Base-by-base conservation (phyloP, 2,797 vertebrate species). In the Microctenopoma steveboyesi region DNA sequence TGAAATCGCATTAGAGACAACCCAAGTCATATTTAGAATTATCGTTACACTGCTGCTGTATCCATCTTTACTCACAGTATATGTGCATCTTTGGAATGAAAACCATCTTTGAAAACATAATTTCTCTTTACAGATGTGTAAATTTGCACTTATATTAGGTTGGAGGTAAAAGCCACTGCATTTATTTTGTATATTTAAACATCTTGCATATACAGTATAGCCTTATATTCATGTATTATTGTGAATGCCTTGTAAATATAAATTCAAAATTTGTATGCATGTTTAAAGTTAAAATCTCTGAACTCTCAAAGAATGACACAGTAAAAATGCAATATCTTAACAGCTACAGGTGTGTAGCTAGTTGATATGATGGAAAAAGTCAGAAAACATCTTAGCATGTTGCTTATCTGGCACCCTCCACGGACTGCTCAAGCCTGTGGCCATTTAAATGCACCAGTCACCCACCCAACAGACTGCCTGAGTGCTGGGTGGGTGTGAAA, bases 391-490 rank as follows among this genome's bases (percentile, higher is more conserved):
- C 60, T 74, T 64, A 82, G 52, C 50, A 68, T 28, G 15, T 16
- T 30, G 50, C 81, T 83, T 59, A 84, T 68, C 74, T 66, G 68
- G 63, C 72, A 55, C 68, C 81, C 76, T 83, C 72, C 28, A 51
- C 56, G 46, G 76, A 83, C 76, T 40, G 62, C 76, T 75, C 54
- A 83, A 79, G 63, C 22, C 59, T 22, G 48, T 82, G 68, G 84
- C 67, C 80, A 88, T 91, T 82, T 86, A 88, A 86, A 82, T 85
- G 82, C 85, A 82, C 69, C 83, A 85, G 78, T 85, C 82, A 86
- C 81, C 85, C 79, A 64, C 64, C 69, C 59, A 70, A 37, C 74
- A 86, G 69, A 68, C 81, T 70, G 72, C 42, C 22, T 22, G 22
- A 22, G 22, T 22, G 22, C 78, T 81, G 78, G 59, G 74, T 85